Evolutionary conservation across 2,888 invertebrate genomes (phyloP).

Genomic region (Leptinotarsa juncta): DNA sequence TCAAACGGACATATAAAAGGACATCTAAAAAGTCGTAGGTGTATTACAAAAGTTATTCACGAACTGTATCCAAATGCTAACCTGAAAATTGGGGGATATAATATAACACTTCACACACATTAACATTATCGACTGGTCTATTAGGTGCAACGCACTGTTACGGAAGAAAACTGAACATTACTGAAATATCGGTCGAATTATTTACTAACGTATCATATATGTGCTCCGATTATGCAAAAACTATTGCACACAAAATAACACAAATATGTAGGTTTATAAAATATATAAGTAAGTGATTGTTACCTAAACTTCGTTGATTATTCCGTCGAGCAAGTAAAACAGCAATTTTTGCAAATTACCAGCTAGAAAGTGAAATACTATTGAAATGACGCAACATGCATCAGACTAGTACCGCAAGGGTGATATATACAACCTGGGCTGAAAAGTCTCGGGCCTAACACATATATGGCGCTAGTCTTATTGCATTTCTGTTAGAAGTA

Average conservation of each 20-base stretch:
- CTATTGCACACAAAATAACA: constrained; percentile 25
- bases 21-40: too few relatives aligned
- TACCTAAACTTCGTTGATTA: constrained; percentile 21
- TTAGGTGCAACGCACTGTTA: constrained; percentile 29
- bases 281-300: constrained; percentile 20
- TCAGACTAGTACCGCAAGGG: too few relatives aligned
- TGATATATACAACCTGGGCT: too few relatives aligned
- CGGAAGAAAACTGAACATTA: constrained; percentile 31
- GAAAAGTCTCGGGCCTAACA: too few relatives aligned
- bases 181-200: constrained; percentile 33
- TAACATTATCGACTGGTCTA: not conserved
- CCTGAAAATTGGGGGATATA: too few relatives aligned
- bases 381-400: not conserved
- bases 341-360: constrained; percentile 19
- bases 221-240: constrained; percentile 29
- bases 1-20: too few relatives aligned
- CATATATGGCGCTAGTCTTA: too few relatives aligned
- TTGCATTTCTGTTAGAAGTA: too few relatives aligned
- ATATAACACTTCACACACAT: not conserved
- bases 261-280: constrained; percentile 13
- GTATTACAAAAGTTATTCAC: too few relatives aligned
- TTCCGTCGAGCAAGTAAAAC: constrained; percentile 16
- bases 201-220: constrained; percentile 19
- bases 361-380: constrained; percentile 21
- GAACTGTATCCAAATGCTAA: too few relatives aligned